Evolutionary conservation across 2,888 invertebrate species (phyloP).

Genomic region (Caenorhabditis plicata): DNA sequence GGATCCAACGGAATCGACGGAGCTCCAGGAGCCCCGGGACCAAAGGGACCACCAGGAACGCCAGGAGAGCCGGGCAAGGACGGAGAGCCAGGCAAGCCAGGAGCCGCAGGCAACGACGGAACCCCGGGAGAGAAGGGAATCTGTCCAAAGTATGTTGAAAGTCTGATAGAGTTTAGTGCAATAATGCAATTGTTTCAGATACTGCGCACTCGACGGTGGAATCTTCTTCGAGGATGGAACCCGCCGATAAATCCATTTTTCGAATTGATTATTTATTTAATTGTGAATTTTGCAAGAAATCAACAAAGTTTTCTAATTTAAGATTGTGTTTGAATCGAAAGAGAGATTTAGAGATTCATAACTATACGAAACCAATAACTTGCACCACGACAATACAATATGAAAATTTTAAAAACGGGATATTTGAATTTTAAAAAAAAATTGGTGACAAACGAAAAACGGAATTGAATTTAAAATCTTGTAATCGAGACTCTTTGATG

Average conservation of each 20-base stretch:
- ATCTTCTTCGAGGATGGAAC: conserved; percentile 66
- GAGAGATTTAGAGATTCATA: too few species aligned
- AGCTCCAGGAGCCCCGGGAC: conserved; percentile 47
- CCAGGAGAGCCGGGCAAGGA: conserved; percentile 49
- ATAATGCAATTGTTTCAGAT: too few species aligned
- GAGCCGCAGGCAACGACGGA: conserved; percentile 48
- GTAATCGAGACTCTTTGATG: too few species aligned
- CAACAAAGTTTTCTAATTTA: conserved; percentile 21
- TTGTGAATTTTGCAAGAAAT: conserved; percentile 16
- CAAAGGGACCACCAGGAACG: conserved; percentile 47
- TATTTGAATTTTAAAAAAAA: too few species aligned
- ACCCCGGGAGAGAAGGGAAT: conserved; percentile 50
- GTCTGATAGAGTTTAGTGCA: not conserved
- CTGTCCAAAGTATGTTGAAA: conserved; percentile 46
- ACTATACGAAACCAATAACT: too few species aligned
- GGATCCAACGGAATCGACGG: conserved; percentile 50
- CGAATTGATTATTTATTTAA: conserved; percentile 22
- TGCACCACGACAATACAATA: too few species aligned
- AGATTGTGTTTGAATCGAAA: too few species aligned
- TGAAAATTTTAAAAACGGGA: too few species aligned
- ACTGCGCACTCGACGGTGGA: conserved; percentile 52
- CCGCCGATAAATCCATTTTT: conserved; percentile 40
- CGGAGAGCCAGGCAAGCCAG: conserved; percentile 48
- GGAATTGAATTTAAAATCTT: too few species aligned
- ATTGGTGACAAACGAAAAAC: too few species aligned